Percentiles rank a stretch among this genome's conserved stretches.
Evolutionary conservation across 64 coral and sea anemone genomes (phyloP).

Genomic region (Porites australiensis): DNA sequence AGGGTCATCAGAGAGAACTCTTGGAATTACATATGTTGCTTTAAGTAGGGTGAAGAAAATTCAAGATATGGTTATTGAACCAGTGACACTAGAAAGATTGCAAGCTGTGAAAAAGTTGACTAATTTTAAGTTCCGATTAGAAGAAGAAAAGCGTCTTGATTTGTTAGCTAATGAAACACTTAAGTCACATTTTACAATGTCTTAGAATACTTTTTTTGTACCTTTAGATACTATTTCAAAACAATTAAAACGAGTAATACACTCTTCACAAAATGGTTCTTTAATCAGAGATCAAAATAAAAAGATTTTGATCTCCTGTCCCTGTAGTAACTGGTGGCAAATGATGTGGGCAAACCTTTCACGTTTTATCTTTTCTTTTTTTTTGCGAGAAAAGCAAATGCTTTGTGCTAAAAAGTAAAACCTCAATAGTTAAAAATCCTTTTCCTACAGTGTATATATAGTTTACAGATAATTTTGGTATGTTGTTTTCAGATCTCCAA

Average conservation of each 20-base stretch:
- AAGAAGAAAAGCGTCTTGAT: too few relatives aligned
- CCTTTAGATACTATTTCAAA: too few relatives aligned
- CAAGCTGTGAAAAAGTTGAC: slow-evolving; percentile 8
- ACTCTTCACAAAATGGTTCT: not conserved
- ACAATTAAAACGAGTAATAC: not conserved
- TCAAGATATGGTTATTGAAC: not conserved
- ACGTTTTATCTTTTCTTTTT: not conserved
- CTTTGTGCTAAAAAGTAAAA: not conserved
- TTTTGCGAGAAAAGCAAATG: not conserved
- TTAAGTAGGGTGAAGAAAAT: slow-evolving; percentile 29
- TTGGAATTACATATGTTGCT: slow-evolving; percentile 47
- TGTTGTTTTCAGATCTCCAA: not conserved
- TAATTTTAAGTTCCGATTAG: too few relatives aligned
- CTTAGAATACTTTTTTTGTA: too few relatives aligned
- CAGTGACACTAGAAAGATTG: not conserved
- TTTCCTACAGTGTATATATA: not conserved
- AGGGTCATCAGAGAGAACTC: not conserved
- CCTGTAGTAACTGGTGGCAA: slow-evolving; percentile 1
- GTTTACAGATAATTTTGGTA: not conserved
- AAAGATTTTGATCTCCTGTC: not conserved
- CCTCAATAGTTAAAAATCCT: not conserved
- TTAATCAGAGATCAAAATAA: not conserved
- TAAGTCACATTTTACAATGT: too few relatives aligned
- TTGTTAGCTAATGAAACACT: too few relatives aligned
- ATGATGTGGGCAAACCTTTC: not conserved